These are phyloP conservation scores for Phocoena phocoena DNA, from an alignment of 2,113 vertebrate species.

Conservation along the genomic window DNA sequence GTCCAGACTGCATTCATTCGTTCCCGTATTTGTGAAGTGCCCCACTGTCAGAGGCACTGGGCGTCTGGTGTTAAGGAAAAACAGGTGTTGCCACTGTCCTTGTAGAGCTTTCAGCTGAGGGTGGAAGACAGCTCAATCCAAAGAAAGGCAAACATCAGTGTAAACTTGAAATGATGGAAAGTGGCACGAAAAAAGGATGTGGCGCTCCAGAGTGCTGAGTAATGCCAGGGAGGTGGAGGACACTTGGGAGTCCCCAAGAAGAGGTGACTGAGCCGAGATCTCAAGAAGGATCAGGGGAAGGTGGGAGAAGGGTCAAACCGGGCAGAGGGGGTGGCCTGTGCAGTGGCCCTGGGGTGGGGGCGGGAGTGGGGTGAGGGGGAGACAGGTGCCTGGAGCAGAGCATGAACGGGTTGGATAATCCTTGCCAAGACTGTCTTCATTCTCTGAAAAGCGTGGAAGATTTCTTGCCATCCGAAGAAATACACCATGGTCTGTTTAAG, in stretches of 20 bases:
- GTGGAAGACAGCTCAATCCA: neutral
- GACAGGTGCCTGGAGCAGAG: neutral
- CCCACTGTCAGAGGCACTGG: neutral
- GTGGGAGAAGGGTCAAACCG: rapidly evolving
- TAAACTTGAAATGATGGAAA: neutral
- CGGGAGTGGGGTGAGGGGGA: too few relatives aligned
- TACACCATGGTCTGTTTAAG: neutral
- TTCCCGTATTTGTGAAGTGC: neutral
- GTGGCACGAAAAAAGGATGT: neutral
- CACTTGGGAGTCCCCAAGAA: neutral
- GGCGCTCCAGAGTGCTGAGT: neutral
- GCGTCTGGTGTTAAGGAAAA: neutral
- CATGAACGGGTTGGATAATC: rapidly evolving
- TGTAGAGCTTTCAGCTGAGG: neutral
- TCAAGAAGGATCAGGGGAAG: neutral
- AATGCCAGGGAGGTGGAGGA: neutral
- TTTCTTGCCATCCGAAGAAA: neutral
- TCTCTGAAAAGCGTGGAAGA: neutral
- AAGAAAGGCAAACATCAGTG: neutral
- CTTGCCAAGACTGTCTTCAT: neutral
- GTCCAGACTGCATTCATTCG: neutral
- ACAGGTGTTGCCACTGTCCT: neutral
- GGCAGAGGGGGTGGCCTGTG: neutral
- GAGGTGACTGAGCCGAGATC: neutral
- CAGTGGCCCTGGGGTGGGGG: rapidly evolving